Evolutionary conservation across 2,888 invertebrate species (phyloP).

Genomic region (Tuberolachnus salignus): DNA sequence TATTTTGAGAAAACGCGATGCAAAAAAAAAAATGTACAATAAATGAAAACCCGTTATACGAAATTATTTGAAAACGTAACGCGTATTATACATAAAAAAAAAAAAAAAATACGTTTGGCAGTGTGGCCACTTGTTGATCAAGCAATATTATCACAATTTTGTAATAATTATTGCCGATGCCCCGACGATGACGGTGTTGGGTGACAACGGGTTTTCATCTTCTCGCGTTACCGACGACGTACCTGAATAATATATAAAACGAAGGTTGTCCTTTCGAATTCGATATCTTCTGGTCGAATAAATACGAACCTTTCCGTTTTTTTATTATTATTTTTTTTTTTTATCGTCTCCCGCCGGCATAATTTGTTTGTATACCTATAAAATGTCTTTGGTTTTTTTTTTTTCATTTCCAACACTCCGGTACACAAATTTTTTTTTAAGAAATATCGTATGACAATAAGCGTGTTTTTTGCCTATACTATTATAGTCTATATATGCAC

Average conservation of each 20-base stretch:
- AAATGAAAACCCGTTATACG: not conserved
- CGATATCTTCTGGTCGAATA: conserved; percentile 54
- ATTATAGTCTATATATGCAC: not conserved
- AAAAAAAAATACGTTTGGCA: too few relatives aligned
- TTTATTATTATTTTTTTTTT: conserved; percentile 20
- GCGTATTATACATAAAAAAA: not conserved
- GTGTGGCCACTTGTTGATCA: conserved; percentile 42
- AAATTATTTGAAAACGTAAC: not conserved
- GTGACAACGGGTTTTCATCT: conserved; percentile 53
- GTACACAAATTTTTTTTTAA: conserved; percentile 31
- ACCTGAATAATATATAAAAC: conserved; percentile 6
- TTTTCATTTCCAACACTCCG: not conserved
- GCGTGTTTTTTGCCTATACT: conserved; percentile 41
- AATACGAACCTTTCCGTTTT: conserved; percentile 43
- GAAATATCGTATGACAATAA: conserved; percentile 44
- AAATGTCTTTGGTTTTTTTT: conserved; percentile 25
- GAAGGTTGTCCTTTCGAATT: conserved; percentile 49
- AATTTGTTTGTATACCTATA: conserved; percentile 46
- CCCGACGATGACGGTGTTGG: conserved; percentile 34
- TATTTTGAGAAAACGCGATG: not conserved
- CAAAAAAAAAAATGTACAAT: not conserved
- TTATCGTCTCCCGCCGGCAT: conserved; percentile 32
- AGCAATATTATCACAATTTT: conserved; percentile 42
- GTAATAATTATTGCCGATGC: conserved; percentile 29
- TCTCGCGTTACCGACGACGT: conserved; percentile 39